Percentiles rank a stretch among this genome's conserved stretches.
These are phyloP conservation scores for Ctenosaura bakeri DNA, from an alignment of 2,797 vertebrate species.

Conservation along the genomic window DNA sequence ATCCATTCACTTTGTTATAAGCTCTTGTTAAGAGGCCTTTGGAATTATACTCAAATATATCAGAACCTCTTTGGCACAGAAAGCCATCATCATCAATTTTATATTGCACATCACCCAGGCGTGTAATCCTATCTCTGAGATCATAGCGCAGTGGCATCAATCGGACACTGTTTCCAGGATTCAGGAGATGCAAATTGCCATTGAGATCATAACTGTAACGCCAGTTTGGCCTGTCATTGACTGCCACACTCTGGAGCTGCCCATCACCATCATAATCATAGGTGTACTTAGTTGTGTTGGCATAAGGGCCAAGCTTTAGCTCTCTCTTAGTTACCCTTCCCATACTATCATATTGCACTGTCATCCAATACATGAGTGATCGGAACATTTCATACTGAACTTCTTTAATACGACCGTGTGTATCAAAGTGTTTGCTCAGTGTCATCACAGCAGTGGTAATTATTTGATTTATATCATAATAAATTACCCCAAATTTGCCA, in stretches of 20 bases:
- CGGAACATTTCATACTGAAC: slow-evolving; percentile 99
- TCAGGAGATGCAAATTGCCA: slow-evolving; percentile 95
- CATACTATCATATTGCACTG: slow-evolving; percentile 98
- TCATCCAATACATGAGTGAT: slow-evolving; percentile 99
- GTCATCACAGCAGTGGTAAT: slow-evolving; percentile 99
- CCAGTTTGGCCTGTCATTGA: slow-evolving; percentile 98
- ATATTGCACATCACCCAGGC: slow-evolving; percentile 96
- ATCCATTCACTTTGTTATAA: slow-evolving; percentile 93
- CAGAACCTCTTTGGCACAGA: slow-evolving; percentile 92
- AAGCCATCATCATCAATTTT: slow-evolving; percentile 96
- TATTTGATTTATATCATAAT: slow-evolving; percentile 99
- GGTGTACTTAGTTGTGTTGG: slow-evolving; percentile 98
- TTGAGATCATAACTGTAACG: slow-evolving; percentile 99
- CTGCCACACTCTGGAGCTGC: slow-evolving; percentile 93
- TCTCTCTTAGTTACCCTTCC: slow-evolving; percentile 97
- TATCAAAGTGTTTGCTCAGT: slow-evolving; percentile 98
- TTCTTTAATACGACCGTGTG: slow-evolving; percentile 98
- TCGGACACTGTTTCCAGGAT: slow-evolving; percentile 94
- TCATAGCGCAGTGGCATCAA: slow-evolving; percentile 96
- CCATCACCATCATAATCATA: slow-evolving; percentile 98
- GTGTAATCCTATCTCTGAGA: slow-evolving; percentile 95
- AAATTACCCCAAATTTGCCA: slow-evolving; percentile 99
- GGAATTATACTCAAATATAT: slow-evolving; percentile 98
- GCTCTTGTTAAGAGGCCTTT: slow-evolving; percentile 95
- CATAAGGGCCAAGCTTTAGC: slow-evolving; percentile 96